Percentiles rank a stretch among this genome's conserved stretches.
These are phyloP conservation scores for Margaritifera margaritifera DNA, from an alignment of 2,888 invertebrate genomes.

Conservation along the genomic window DNA sequence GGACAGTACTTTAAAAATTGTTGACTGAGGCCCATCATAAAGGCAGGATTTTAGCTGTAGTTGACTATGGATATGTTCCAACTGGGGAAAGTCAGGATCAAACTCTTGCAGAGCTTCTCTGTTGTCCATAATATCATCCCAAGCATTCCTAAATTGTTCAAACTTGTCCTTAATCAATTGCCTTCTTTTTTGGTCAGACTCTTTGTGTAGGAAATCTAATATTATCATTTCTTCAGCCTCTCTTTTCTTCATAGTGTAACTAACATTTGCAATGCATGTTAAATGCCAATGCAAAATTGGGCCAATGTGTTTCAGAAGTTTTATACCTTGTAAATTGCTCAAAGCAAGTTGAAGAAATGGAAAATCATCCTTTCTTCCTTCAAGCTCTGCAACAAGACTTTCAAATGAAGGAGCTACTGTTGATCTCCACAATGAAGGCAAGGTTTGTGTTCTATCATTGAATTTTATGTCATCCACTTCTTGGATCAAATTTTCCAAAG, in stretches of 20 bases:
- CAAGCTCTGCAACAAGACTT: slow-evolving; percentile 11
- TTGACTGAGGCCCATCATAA: slow-evolving; percentile 20
- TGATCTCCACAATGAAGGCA: too few species aligned
- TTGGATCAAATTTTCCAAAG: slow-evolving; percentile 3
- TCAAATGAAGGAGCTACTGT: too few species aligned
- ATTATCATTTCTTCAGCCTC: slow-evolving; percentile 31
- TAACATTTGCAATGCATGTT: slow-evolving; percentile 25
- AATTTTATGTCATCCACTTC: background rate
- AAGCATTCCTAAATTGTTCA: background rate
- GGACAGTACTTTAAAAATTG: slow-evolving; percentile 18
- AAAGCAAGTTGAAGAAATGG: slow-evolving; percentile 21
- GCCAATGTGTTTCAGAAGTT: slow-evolving; percentile 24
- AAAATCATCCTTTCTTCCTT: background rate
- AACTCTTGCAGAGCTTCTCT: too few species aligned
- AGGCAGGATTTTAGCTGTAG: slow-evolving; percentile 12
- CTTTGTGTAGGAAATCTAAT: slow-evolving; percentile 16
- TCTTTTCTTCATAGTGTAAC: slow-evolving; percentile 34
- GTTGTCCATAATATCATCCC: background rate
- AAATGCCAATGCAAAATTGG: slow-evolving; percentile 42
- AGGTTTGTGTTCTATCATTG: too few species aligned
- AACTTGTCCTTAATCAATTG: background rate
- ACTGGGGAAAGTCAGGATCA: too few species aligned
- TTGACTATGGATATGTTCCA: too few species aligned
- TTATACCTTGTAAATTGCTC: slow-evolving; percentile 7
- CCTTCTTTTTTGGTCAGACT: background rate